Percentiles rank a stretch among this genome's conserved stretches.
Conservation (phyloP, 2,888 invertebrate species). For the Ochropleura plecta region DNA sequence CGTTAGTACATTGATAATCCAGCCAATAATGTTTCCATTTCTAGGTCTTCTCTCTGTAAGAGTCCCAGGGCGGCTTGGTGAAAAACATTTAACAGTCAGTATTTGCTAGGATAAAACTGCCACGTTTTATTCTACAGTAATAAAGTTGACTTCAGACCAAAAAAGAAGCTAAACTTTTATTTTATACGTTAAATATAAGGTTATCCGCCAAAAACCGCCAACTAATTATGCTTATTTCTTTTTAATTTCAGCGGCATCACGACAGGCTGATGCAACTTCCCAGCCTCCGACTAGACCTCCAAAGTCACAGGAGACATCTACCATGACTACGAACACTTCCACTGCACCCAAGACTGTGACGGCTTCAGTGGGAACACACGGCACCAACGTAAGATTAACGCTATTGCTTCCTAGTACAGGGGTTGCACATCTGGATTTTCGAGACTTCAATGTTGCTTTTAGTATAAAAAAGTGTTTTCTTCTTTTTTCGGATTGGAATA, state of each 20-base stretch:
- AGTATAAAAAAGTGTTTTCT: not conserved
- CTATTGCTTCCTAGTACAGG: not conserved
- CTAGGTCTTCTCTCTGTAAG: not conserved
- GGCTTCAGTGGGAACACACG: slow-evolving; percentile 93
- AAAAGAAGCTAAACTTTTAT: not conserved
- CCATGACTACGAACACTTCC: slow-evolving; percentile 92
- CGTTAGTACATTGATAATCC: slow-evolving; percentile 74
- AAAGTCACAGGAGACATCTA: slow-evolving; percentile 93
- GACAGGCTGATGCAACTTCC: slow-evolving; percentile 79
- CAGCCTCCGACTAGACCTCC: slow-evolving; percentile 91
- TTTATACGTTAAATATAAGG: not conserved
- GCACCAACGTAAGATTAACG: slow-evolving; percentile 88
- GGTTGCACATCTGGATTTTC: not conserved
- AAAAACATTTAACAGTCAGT: not conserved
- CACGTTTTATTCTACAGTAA: not conserved
- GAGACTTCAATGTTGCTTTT: not conserved
- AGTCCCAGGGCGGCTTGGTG: not conserved
- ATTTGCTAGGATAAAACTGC: not conserved
- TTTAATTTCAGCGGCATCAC: slow-evolving; percentile 81
- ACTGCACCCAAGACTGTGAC: slow-evolving; percentile 92
- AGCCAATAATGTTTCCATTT: not conserved
- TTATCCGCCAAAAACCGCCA: not conserved
- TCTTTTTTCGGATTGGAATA: too few species aligned
- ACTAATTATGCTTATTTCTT: slow-evolving; percentile 1
- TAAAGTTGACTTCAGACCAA: not conserved